Base-by-base conservation (phyloP, 1,140 invertebrate species). In the Samia ricini region DNA sequence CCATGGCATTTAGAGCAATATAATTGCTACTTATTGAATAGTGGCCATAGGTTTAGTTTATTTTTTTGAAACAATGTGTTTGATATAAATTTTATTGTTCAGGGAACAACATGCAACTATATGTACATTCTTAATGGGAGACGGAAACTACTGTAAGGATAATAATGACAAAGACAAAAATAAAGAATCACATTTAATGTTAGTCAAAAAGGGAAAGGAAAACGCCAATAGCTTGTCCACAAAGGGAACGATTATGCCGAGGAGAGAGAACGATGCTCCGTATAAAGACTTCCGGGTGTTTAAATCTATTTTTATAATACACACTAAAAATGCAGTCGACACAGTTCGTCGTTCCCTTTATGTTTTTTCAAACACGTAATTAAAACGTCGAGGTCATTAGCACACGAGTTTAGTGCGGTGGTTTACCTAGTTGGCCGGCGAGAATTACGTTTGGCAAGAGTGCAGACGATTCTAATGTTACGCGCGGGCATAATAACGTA, bases 351-450 rank as follows among this genome's bases (percentile, higher is more conserved):
- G 52, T 24, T 23, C 52, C 24, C 50, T 22, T 20, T 24, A 55
- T 55, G 12, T 55, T 12, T 4, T 10, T 55, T 24, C 48, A 7
- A 52, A 52, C 52, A 55, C 52, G 52, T 55, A 55, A 55, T 55
- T 55, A 55, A 55, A 22, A n/a, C 52, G 22, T 22, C 18, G 24
- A 55, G 52, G 52, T 55, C 52, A 55, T 55, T 24, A 55, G 24
- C 52, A 55, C 52, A 23, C 20, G 22, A 24, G n/a, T 22, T 55
- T 4, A 22, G 52, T 23, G 33, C 33, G 33, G 33, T 15, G 33
- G 33, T 42, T 42, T 42, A 42, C 33, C 33, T 42, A 42, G 33
- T 42, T 42, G 33, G 33, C 33, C n/a, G 7, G 33, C 33, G 8
- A 42, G 33, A 42, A 42, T 42, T 42, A 42, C n/a, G 33, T 42